Base-by-base conservation (phyloP, 2,888 invertebrate species). In the Timema podura region DNA sequence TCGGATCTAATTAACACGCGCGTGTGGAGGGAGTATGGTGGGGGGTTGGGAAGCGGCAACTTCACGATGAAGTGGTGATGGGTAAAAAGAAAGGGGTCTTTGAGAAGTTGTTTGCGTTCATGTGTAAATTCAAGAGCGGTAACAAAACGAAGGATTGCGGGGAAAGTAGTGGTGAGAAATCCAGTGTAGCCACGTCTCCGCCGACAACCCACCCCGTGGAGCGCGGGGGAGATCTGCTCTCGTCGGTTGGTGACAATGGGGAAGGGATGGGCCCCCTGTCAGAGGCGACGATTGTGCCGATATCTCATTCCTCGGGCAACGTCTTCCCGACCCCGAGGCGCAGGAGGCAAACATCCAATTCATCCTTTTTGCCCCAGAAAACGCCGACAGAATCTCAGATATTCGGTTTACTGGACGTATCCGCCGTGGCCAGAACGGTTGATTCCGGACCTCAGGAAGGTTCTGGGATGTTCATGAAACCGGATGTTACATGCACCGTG, bases 21-120 rank as follows among this genome's bases (percentile, higher is more conserved):
- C 5, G 54, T 11, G 54, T 5, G 8, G 2, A 16, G 16, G 13
- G 6, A 6, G 6, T 54, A 7, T 2, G 54, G n/a, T 16, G 54
- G 54, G 8, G 2, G n/a, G 54, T 54, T 54, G 15, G 54, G 8
- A 9, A 10, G 61, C 0, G 10, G 30, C 13, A 10, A 45, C 16
- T 9, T 30, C 44, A 0, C 8, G 67, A 15, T 13, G 67, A 6
- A 10, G 57, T 10, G n/a, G 68, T 54, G 48, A 72, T 72, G 72
- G 72, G 72, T 15, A 72, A 65, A 49, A 64, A 65, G 48, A 65
- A 54, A 13, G 72, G 72, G 1, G 72, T 72, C 48, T 68, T 72
- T 65, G 67, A 67, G 61, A 72, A 72, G 59, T 49, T 72, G 30
- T 54, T 72, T 13, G 65, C 70, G n/a, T 68, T 70, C 65, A 57